Evolutionary conservation across 2,113 vertebrate species (phyloP).

Genomic region (Shinisaurus crocodilurus): DNA sequence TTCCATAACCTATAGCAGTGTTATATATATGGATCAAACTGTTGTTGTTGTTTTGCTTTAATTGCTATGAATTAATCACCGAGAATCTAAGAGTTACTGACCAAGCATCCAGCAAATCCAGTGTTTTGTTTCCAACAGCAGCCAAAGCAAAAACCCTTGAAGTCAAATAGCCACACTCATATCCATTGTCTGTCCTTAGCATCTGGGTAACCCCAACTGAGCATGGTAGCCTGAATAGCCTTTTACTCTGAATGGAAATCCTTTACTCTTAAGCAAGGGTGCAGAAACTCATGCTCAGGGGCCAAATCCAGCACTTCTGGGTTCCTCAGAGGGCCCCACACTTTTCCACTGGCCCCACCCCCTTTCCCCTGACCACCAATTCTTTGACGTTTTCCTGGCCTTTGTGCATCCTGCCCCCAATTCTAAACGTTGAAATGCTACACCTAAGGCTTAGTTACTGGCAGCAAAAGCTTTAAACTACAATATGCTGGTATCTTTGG

Average conservation of each 20-base stretch:
- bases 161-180: neutral
- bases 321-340: too few species aligned
- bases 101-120: neutral
- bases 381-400: too few species aligned
- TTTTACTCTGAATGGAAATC: neutral
- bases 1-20: neutral
- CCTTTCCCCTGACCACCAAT: too few species aligned
- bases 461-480: too few species aligned
- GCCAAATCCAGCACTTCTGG: too few species aligned
- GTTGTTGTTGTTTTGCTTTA: neutral
- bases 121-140: neutral
- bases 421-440: too few species aligned
- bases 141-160: neutral
- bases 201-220: neutral
- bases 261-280: neutral
- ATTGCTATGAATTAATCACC: neutral
- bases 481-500: too few species aligned
- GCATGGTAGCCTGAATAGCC: neutral
- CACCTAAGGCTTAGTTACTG: too few species aligned
- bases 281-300: too few species aligned
- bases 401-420: too few species aligned
- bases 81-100: neutral
- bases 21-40: neutral
- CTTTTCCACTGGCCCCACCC: too few species aligned
- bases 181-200: neutral